Conservation (phyloP, 2,888 invertebrate genomes). For the Drosophila pegasa region DNA sequence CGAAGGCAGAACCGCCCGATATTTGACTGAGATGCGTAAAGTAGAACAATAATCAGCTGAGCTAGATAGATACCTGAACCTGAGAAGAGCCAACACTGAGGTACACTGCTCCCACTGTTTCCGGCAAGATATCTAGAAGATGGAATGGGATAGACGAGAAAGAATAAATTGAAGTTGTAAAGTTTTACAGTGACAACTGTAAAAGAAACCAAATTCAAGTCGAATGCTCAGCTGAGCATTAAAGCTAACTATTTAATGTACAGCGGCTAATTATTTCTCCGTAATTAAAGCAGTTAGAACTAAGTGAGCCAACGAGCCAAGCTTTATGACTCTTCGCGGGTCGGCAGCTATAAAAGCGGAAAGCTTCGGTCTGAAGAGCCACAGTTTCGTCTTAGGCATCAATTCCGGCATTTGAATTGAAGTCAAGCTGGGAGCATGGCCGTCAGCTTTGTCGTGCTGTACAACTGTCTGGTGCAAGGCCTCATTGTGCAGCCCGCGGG, state of each 20-base stretch:
- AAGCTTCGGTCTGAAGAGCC: neutral
- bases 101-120: neutral
- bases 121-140: slow-evolving; percentile 9
- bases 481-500: slow-evolving; percentile 14
- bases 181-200: slow-evolving; percentile 12
- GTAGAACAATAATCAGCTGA: neutral
- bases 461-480: slow-evolving; percentile 40
- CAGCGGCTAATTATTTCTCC: slow-evolving; percentile 29
- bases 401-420: neutral
- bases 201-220: slow-evolving; percentile 6
- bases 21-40: neutral
- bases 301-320: slow-evolving; percentile 5
- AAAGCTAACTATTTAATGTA: slow-evolving; percentile 13
- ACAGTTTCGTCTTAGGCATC: slow-evolving; percentile 26
- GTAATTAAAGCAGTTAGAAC: slow-evolving; percentile 23
- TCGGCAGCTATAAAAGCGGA: slow-evolving; percentile 28
- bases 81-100: neutral
- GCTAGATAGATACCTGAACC: neutral
- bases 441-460: slow-evolving; percentile 31
- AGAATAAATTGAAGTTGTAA: neutral
- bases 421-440: slow-evolving; percentile 21
- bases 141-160: slow-evolving; percentile 7
- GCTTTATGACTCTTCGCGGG: slow-evolving; percentile 14
- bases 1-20: neutral
- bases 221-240: neutral